These are phyloP conservation scores for Trochalopteron elliotii DNA, from an alignment of 2,113 vertebrate species.

Conservation along the genomic window DNA sequence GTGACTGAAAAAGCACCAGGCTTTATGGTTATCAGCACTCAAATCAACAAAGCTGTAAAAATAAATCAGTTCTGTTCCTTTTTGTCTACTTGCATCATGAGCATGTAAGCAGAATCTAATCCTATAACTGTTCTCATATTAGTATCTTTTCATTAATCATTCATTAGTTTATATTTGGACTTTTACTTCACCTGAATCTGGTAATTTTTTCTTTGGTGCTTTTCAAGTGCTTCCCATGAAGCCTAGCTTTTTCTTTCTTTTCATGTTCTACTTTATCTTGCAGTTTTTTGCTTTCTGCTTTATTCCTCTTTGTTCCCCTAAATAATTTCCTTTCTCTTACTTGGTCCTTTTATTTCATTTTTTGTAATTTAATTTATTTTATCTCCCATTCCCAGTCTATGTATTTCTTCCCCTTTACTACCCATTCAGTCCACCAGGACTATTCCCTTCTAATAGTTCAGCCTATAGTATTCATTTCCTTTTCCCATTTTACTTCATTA, in stretches of 20 bases:
- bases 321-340: not conserved
- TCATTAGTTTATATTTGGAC: not conserved
- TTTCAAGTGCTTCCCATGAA: not conserved
- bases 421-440: not conserved
- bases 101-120: not conserved
- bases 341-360: not conserved
- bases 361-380: not conserved
- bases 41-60: not conserved
- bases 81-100: not conserved
- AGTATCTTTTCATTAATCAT: not conserved
- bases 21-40: not conserved
- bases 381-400: not conserved
- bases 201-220: not conserved
- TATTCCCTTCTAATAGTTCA: slow-evolving; percentile 16
- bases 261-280: not conserved
- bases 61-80: not conserved
- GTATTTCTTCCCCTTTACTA: not conserved
- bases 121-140: not conserved
- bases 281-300: not conserved
- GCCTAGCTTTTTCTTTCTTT: not conserved
- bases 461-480: not conserved
- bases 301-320: not conserved
- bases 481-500: slow-evolving; percentile 13
- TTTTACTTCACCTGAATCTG: not conserved
- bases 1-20: not conserved